Percentiles rank a stretch among this genome's conserved stretches.
These are phyloP conservation scores for Microcebus murinus DNA, from an alignment of 2,113 vertebrate genomes.

Conservation along the genomic window DNA sequence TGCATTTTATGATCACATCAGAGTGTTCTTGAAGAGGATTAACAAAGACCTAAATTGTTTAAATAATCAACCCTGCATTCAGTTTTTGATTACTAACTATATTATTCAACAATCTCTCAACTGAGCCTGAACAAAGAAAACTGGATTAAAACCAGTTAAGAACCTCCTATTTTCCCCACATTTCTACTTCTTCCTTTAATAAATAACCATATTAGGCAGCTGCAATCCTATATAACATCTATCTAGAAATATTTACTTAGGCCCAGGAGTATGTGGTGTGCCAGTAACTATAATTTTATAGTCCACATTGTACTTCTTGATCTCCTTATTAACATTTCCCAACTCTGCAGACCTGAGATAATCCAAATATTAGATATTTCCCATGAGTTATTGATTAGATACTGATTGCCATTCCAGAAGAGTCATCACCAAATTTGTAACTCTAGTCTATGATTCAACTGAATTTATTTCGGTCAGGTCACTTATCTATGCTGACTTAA, in stretches of 20 bases:
- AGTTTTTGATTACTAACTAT: conserved; percentile 61
- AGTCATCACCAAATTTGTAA: neutral
- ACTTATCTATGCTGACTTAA: neutral
- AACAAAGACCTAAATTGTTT: conserved; percentile 21
- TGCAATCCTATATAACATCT: neutral
- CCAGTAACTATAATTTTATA: conserved; percentile 12
- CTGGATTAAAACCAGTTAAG: conserved; percentile 8
- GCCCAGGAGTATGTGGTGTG: neutral
- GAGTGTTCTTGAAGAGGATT: conserved; percentile 60
- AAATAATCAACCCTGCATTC: conserved; percentile 65
- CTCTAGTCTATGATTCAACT: neutral
- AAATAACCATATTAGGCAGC: neutral
- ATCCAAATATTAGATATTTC: neutral
- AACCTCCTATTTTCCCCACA: neutral
- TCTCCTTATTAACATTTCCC: neutral
- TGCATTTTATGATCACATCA: conserved; percentile 66
- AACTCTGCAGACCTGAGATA: neutral
- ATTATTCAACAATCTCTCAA: conserved; percentile 66
- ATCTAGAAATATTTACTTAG: neutral
- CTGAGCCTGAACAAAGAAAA: conserved; percentile 46
- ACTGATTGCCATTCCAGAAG: neutral
- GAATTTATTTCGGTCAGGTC: neutral
- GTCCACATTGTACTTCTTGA: neutral
- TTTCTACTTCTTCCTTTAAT: neutral
- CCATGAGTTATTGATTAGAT: neutral